Base-by-base conservation (phyloP, 2,888 invertebrate species). In the Caenorhabditis becei region DNA sequence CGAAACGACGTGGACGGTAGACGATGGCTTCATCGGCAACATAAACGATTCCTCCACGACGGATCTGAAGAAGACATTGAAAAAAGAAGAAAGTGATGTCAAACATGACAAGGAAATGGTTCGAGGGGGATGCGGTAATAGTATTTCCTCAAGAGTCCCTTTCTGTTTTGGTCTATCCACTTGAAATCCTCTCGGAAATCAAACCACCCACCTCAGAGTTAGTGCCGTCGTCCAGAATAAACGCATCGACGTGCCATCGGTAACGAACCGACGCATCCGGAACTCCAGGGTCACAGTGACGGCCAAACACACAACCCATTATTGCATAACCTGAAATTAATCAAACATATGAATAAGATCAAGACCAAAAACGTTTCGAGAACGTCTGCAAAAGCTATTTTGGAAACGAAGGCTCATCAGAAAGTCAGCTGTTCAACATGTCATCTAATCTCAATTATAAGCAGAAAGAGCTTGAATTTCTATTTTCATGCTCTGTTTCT, bases 231-330 rank as follows among this genome's bases (percentile, higher is more conserved):
- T 86, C 87, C 28, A 87, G 72, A 47, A 87, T 77, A 32, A 86
- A 77, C 11, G 78, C 84, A 53, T 87, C 83, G 51, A 88, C 81
- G 67, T 89, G 89, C 89, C 89, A 89, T 59, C 82, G 82, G 67
- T 89, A 84, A 20, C 89, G 81, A 26, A 89, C 83, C 32, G 87
- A 83, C 16, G 82, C 82, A 77, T 89, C 89, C 10, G 89, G 89
- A 11, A 85, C 83, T 70, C 86, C 71, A n/a, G 89, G 89, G 58
- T 89, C 88, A 71, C 86, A 89, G 53, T 86, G 79, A 62, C 82
- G 83, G 63, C 85, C 87, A 66, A 89, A 80, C 11, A 88, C 79
- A 78, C 88, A 89, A 63, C 89, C 89, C 89, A 89, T 89, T 80
- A 71, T 74, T 62, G 54, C 77, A 78, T 77, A 67, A 72, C 81